These are phyloP conservation scores for Oreochromis tanganicae DNA, from an alignment of 2,113 vertebrate genomes.

Conservation along the genomic window DNA sequence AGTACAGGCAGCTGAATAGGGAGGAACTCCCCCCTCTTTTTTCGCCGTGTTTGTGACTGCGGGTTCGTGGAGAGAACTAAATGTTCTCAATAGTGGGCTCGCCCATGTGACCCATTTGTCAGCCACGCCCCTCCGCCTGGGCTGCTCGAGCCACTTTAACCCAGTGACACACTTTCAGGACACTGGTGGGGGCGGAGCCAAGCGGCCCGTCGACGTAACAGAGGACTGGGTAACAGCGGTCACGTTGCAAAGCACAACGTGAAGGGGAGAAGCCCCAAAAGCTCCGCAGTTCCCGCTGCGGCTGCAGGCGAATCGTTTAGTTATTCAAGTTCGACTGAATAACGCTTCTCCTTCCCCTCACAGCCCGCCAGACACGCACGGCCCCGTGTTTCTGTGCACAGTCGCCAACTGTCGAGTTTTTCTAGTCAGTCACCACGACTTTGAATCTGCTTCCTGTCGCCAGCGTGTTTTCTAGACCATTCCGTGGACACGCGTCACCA, in stretches of 20 bases:
- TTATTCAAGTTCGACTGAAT: neutral
- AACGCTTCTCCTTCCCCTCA: neutral
- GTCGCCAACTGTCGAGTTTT: neutral
- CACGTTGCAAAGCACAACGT: slow-evolving; percentile 65
- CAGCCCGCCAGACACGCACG: neutral
- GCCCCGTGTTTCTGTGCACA: neutral
- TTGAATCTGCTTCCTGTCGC: neutral
- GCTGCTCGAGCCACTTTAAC: slow-evolving; percentile 67
- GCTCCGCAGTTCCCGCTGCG: accelerated
- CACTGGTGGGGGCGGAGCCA: slow-evolving; percentile 35
- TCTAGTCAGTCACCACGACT: neutral
- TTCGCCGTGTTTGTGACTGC: slow-evolving; percentile 19
- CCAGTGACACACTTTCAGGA: slow-evolving; percentile 81
- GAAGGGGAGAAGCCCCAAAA: neutral
- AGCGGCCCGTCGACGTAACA: slow-evolving; percentile 11
- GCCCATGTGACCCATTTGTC: slow-evolving; percentile 62
- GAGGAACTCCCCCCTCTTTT: neutral
- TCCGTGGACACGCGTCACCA: neutral
- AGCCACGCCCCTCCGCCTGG: slow-evolving; percentile 47
- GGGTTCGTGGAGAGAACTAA: slow-evolving; percentile 51
- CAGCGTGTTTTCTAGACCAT: neutral
- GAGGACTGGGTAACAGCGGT: slow-evolving; percentile 4
- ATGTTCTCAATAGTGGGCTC: slow-evolving; percentile 65
- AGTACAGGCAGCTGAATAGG: neutral
- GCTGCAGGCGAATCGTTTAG: neutral